Base-by-base conservation (phyloP, 2,888 invertebrate species). In the Ditylenchus weischeri region DNA sequence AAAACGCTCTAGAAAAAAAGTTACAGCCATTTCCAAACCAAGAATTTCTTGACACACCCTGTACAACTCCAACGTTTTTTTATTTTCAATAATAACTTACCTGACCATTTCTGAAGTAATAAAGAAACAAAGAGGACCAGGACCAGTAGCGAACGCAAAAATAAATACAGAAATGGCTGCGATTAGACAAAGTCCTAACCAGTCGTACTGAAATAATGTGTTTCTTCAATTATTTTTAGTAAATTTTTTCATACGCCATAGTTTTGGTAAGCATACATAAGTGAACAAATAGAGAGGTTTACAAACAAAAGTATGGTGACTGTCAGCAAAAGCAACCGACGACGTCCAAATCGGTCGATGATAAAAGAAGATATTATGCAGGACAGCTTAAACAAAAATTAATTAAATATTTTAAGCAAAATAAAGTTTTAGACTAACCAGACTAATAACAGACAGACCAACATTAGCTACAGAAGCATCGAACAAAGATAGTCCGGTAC, bases 101-200 rank as follows among this genome's bases (percentile, higher is more conserved):
- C 54, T 77, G 43, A 79, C 73, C 38, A 79, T 61, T 65, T 79
- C 79, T 11, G 78, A 74, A 19, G 75, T 75, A 63, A 79, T 76
- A 61, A 79, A 79, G 63, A 76, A 79, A 57, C 75, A 77, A 1
- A 79, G 65, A 18, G 79, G 78, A 8, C 79, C 79, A 8, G 79
- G 79, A 8, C 79, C 79, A 36, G 77, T 66, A 19, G 79, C 72
- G 51, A 79, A 79, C 49, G 76, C 74, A 29, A 76, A 61, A 21
- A 75, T 73, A 69, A 79, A 79, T 10, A 78, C 63, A 57, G 75
- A 71, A 51, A 79, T 77, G 51, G 75, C 72, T 21, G 66, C 57
- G 35, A 78, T 75, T 11, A 79, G 70, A 57, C 73, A 71, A 64
- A 71, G 68, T 21, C 75, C 75, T 15, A 77, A 64, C 62, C 72